Base-by-base conservation (phyloP, 2,113 vertebrate species). In the Istiophorus platypterus region DNA sequence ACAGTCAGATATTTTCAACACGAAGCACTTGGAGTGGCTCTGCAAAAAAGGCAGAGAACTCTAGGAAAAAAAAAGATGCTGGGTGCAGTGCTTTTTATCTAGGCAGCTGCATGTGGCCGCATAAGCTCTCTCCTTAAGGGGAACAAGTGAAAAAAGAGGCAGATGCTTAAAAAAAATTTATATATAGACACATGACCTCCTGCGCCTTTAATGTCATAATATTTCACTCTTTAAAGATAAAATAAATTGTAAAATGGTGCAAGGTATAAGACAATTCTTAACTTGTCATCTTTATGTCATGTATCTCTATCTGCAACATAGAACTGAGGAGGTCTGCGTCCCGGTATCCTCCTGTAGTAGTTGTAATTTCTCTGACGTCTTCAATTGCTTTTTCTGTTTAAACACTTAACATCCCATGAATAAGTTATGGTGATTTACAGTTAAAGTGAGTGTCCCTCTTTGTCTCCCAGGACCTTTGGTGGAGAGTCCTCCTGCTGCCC, bases 401-500 rank as follows among this genome's bases (percentile, higher is more conserved):
- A 51, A 57, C n/a, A 45, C 20, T n/a, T 39, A 2, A 45, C 22
- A 54, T 22, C 11, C 31, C 12, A 12, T 2, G 26, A 13, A 34
- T 47, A 27, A 26, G 14, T 47, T 24, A 2, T 61, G 17, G 24
- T 13, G 12, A 5, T 67, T 57, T 52, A n/a, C 6, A 34, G 0
- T 76, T 24, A 42, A 29, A 41, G 12, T 75, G 29, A 75, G 22
- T 72, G 31, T 58, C 10, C 67, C 3, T 72, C 20, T 76, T 14
- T 85, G 24, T 68, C 20, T 66, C n/a, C 1, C 73, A 92, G 90
- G 42, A 5, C 58, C 85, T 0, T 15, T 29, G 63, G 56, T 67
- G 13, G 90, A 86, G n/a, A 76, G 71, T 73, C 95, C 96, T n/a
- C 90, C 94, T 47, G 91, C 88, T 7, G 57, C 54, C 0, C 45